Evolutionary conservation across 2,888 invertebrate species (phyloP).

Genomic region (Cyclophora punctaria): DNA sequence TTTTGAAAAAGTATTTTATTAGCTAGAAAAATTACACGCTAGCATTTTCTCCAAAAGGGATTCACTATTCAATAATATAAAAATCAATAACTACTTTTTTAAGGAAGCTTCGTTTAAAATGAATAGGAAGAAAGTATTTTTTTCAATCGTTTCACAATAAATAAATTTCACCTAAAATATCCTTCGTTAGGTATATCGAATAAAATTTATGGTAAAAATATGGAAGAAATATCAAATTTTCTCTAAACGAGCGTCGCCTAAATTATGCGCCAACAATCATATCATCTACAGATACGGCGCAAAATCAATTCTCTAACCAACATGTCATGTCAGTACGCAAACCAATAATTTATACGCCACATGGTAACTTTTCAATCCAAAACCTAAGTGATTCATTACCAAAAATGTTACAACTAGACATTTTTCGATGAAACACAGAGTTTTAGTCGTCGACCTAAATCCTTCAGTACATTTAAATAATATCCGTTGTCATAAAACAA

Average conservation of each 20-base stretch:
- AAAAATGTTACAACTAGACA: too few relatives aligned
- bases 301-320: background rate
- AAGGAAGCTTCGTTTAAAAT: slow-evolving; percentile 45
- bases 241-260: background rate
- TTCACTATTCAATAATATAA: slow-evolving; percentile 17
- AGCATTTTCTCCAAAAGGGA: slow-evolving; percentile 27
- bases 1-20: slow-evolving; percentile 13
- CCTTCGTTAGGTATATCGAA: background rate
- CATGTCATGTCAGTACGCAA: too few relatives aligned
- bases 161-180: background rate
- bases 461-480: too few relatives aligned
- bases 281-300: background rate
- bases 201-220: background rate
- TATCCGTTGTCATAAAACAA: too few relatives aligned
- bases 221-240: background rate
- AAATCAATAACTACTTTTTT: slow-evolving; percentile 41
- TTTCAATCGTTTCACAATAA: background rate
- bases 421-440: too few relatives aligned
- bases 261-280: background rate
- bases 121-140: background rate
- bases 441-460: too few relatives aligned
- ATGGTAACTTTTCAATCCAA: too few relatives aligned
- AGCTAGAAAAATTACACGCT: slow-evolving; percentile 23
- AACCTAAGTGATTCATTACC: too few relatives aligned
- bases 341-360: too few relatives aligned